These are phyloP conservation scores for Parazoanthus swiftii DNA, from an alignment of 92 coral and sea anemone genomes.

Conservation along the genomic window DNA sequence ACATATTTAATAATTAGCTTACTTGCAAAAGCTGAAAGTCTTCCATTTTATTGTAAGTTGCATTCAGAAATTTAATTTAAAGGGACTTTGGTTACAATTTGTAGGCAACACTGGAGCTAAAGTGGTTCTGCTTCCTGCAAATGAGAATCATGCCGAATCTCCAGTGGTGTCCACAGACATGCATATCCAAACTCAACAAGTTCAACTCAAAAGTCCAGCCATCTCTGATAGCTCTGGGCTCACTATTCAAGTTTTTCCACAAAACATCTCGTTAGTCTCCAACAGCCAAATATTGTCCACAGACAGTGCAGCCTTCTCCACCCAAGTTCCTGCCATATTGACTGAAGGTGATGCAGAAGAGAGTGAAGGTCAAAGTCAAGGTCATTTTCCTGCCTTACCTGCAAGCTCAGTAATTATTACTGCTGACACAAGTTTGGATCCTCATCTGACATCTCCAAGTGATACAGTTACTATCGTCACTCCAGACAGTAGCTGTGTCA, in stretches of 20 bases:
- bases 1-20: no score
- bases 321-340: constrained; percentile 89
- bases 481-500: constrained; percentile 43
- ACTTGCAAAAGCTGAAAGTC: no score
- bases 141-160: neutral
- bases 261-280: constrained; percentile 71
- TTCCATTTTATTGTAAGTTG: neutral
- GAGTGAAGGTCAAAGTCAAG: constrained; percentile 62
- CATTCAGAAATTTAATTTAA: neutral
- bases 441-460: constrained; percentile 35
- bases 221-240: constrained; percentile 41
- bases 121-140: constrained; percentile 12
- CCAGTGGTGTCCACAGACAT: neutral
- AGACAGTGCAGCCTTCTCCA: constrained; percentile 71
- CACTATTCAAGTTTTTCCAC: constrained; percentile 75
- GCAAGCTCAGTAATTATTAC: constrained; percentile 30
- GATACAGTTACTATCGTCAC: constrained; percentile 30
- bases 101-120: constrained; percentile 4
- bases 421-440: neutral
- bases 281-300: constrained; percentile 62
- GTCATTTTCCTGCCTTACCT: constrained; percentile 23
- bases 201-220: constrained; percentile 4
- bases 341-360: constrained; percentile 96
- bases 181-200: neutral
- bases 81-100: neutral